phyloP scores from a whole-genome alignment of 2,797 vertebrate species.

The Melanotaenia parkinsoni region DNA sequence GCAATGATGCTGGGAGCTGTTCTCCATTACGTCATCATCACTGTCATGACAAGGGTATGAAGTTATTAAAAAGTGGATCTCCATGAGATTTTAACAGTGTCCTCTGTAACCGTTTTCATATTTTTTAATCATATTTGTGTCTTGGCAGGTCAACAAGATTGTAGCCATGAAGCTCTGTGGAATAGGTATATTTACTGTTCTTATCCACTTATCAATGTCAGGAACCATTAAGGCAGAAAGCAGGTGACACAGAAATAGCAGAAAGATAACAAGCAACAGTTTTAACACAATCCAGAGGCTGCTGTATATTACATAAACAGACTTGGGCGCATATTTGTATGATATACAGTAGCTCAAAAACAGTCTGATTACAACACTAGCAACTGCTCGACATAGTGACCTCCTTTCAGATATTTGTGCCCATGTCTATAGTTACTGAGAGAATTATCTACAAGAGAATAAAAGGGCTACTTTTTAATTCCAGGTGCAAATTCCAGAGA shows the following conservation, averaged over 20 bases:
- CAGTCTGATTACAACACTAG: background rate
- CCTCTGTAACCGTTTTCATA: constrained; percentile 3
- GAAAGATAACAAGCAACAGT: background rate
- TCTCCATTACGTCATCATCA: constrained; percentile 90
- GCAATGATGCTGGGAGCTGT: constrained; percentile 88
- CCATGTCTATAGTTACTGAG: background rate
- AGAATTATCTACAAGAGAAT: background rate
- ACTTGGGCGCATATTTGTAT: background rate
- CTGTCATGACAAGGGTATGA: constrained; percentile 91
- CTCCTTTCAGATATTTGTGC: no score
- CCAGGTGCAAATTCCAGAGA: background rate
- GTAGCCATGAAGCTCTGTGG: constrained; percentile 90
- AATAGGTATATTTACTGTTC: constrained; percentile 82
- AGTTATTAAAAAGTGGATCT: background rate
- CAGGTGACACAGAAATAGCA: no score
- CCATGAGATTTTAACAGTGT: background rate
- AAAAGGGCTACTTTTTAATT: background rate
- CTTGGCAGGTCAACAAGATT: constrained; percentile 86
- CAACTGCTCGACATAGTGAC: background rate
- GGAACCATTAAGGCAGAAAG: background rate
- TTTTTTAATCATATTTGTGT: constrained; percentile 31
- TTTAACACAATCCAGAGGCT: background rate
- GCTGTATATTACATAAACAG: background rate
- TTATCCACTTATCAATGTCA: background rate
- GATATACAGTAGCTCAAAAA: background rate